Base-by-base conservation (phyloP, 2,888 invertebrate species). In the Alloscopus bannaensis region DNA sequence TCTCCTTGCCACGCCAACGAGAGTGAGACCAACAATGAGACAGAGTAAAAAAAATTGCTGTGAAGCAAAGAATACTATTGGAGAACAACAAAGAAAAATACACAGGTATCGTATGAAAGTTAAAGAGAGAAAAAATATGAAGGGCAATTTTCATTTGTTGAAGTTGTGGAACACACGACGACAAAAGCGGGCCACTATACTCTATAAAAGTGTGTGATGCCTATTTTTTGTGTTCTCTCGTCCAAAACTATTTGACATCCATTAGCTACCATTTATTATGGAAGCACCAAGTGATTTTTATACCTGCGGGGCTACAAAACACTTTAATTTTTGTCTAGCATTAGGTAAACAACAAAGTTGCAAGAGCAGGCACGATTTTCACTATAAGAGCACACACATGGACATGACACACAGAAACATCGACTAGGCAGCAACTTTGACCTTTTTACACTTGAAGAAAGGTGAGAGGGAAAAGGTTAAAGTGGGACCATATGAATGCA, bases 21-120 rank as follows among this genome's bases (percentile, higher is more conserved):
- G 55, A 55, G 24, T 24, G 55, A 2, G 11, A 55, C 8, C n/a
- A 2, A 24, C 55, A 59, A 16, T 6, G 16, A 45, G 40, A 24
- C 2, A 6, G 24, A 22, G 6, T 40, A 22, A n/a, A 31, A 59
- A 29, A n/a, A 29, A 6, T 22, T 28, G 16, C 20, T 31, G 22
- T 13, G 22, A 42, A 11, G 42, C 29, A 20, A 20, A 18, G 40
- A 62, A 22, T 3, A 47, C 4, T 4, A 45, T 3, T 4, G 45
- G 45, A 24, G 22, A 55, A 57, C 24, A 69, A 55, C 55, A 36
- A 31, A 55, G 57, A 69, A 52, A 29, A 31, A 57, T 57, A 22
- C 8, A 55, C 11, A 26, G 3, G 26, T 22, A 20, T 31, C 52
- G 42, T 65, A 28, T 22, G 18, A 4, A n/a, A n/a, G n/a, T n/a